Conservation (phyloP, 1,140 invertebrate genomes). For the Samia ricini region DNA sequence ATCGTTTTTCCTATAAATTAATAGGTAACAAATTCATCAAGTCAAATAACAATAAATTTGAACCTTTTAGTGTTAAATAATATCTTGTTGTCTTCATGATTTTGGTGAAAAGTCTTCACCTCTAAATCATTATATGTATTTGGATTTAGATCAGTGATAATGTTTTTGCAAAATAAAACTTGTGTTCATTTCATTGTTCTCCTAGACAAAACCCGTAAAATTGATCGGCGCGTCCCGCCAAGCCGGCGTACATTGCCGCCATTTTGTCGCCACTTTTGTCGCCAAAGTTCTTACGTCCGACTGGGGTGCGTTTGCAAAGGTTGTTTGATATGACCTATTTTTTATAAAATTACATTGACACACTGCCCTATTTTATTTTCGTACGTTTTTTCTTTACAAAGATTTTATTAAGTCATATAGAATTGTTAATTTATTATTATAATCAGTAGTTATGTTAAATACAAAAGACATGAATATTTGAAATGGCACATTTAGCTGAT, state of each 20-base stretch:
- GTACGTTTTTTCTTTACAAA: not conserved
- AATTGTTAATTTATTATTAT: not conserved
- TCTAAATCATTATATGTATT: no score
- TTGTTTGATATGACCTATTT: constrained; percentile 1
- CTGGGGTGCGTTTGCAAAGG: constrained; percentile 3
- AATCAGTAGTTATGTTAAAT: not conserved
- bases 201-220: not conserved
- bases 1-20: no score
- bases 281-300: constrained; percentile 6
- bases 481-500: not conserved
- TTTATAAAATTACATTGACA: not conserved
- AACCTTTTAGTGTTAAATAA: no score
- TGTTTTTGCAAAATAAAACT: not conserved
- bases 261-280: constrained; percentile 6
- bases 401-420: not conserved
- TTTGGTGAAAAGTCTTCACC: no score
- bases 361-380: not conserved
- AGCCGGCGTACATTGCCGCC: not conserved
- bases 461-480: not conserved
- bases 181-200: not conserved
- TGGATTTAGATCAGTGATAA: no score
- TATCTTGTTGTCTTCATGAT: no score
- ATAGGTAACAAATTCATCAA: no score
- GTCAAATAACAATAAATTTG: no score
- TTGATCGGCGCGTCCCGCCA: constrained; percentile 1